Conservation (phyloP, 1,140 invertebrate species). For the Atta cephalotes region DNA sequence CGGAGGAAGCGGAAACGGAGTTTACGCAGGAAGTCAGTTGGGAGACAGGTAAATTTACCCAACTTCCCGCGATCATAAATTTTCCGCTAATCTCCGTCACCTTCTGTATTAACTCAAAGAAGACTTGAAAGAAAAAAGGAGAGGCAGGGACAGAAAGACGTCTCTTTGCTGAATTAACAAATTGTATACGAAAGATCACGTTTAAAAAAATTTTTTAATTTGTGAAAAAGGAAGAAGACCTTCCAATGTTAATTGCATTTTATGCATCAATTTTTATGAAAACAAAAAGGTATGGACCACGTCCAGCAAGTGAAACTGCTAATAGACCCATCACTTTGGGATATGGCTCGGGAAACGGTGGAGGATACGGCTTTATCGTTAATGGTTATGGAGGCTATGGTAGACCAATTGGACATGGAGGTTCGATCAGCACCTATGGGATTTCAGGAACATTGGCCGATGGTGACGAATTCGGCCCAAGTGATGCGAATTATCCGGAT, state of each 20-base stretch:
- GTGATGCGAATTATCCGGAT: conserved; percentile 69
- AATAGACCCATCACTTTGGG: conserved; percentile 71
- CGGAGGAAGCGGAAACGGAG: conserved; percentile 17
- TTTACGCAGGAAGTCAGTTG: conserved; percentile 52
- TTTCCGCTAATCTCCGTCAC: conserved; percentile 3
- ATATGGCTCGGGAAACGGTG: conserved; percentile 66
- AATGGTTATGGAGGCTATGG: conserved; percentile 76
- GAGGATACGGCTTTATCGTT: conserved; percentile 74
- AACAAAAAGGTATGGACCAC: conserved; percentile 73
- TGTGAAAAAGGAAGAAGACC: neutral
- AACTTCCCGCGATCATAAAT: conserved; percentile 17
- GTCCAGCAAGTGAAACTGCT: conserved; percentile 75
- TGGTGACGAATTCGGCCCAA: conserved; percentile 77
- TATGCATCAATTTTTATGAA: neutral
- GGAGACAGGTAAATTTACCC: conserved; percentile 66
- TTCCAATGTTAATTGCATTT: neutral
- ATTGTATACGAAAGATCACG: neutral
- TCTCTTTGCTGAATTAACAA: neutral
- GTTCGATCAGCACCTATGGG: conserved; percentile 69
- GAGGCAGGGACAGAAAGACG: no score
- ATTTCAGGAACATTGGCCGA: conserved; percentile 76
- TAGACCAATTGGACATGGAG: conserved; percentile 72
- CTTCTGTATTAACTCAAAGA: neutral
- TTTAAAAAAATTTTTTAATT: neutral
- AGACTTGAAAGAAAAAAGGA: neutral